Conservation (phyloP, 2,888 invertebrate species). For the Cepaea hortensis region DNA sequence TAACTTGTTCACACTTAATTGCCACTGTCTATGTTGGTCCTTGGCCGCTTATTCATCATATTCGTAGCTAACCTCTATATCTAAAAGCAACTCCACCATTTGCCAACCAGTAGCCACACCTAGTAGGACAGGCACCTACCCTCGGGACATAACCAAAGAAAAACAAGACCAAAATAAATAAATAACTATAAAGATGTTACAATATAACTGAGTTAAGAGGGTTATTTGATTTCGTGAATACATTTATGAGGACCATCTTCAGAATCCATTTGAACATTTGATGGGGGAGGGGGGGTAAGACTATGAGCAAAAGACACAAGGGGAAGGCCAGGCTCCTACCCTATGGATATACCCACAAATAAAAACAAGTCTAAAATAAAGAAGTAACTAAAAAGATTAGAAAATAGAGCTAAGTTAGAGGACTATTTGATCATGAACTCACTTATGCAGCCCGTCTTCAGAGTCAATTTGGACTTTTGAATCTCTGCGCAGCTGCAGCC, state of each 20-base stretch:
- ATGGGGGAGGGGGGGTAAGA: neutral
- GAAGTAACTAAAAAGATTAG: neutral
- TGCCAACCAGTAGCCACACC: too few species aligned
- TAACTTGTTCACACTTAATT: too few species aligned
- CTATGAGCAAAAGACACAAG: too few species aligned
- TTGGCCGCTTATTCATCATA: too few species aligned
- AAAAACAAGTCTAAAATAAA: neutral
- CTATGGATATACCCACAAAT: neutral
- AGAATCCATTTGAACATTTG: constrained; percentile 38
- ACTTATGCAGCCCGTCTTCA: constrained; percentile 38
- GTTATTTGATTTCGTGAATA: neutral
- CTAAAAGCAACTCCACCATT: too few species aligned
- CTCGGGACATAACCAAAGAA: neutral
- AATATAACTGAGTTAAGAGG: neutral
- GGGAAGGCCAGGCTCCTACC: too few species aligned
- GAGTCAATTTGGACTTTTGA: constrained; percentile 40
- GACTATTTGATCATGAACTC: neutral
- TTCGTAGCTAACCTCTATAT: too few species aligned
- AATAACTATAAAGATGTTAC: neutral
- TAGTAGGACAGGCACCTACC: too few species aligned
- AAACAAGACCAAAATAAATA: neutral
- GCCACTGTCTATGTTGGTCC: too few species aligned
- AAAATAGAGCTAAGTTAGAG: neutral
- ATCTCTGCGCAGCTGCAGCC: constrained; percentile 78
- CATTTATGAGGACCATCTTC: constrained; percentile 38